Evolutionary conservation across 2,888 invertebrate species (phyloP).

Genomic region (Leptinotarsa haldemani): DNA sequence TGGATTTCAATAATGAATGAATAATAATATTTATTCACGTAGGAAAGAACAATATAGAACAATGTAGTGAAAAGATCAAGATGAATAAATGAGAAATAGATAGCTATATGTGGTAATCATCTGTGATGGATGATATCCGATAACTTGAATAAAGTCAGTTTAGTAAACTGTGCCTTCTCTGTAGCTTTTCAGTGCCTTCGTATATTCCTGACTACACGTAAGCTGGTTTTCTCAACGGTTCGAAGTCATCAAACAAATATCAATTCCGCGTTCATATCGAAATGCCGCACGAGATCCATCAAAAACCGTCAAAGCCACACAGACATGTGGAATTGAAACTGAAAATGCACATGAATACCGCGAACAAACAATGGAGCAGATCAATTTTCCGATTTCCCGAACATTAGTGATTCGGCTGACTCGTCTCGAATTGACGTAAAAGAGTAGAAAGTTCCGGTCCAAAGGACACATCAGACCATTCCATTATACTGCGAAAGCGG

Average conservation of each 20-base stretch:
- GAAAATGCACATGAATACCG: conserved; percentile 15
- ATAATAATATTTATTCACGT: too few relatives aligned
- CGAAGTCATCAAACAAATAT: not conserved
- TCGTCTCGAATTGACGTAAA: conserved; percentile 27
- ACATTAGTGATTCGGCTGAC: conserved; percentile 21
- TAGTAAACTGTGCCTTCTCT: too few relatives aligned
- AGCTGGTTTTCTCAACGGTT: not conserved
- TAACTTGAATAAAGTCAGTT: too few relatives aligned
- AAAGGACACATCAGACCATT: conserved; percentile 33
- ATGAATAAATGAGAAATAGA: too few relatives aligned
- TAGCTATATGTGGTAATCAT: too few relatives aligned
- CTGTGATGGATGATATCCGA: too few relatives aligned
- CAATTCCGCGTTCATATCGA: not conserved
- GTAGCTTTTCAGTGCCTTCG: too few relatives aligned
- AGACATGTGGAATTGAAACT: conserved; percentile 15
- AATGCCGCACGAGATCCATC: not conserved
- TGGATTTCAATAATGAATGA: too few relatives aligned
- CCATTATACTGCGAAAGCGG: conserved; percentile 38
- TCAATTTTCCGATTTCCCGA: conserved; percentile 23
- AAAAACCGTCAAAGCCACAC: conserved; percentile 12
- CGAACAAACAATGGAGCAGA: conserved; percentile 15
- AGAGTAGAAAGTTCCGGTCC: conserved; percentile 30
- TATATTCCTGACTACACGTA: too few relatives aligned
- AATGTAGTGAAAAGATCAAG: too few relatives aligned
- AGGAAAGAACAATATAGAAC: too few relatives aligned